A percentile compares a stretch with the other conserved stretches of the same genome.
Conservation (phyloP, 2,888 invertebrate genomes). For the Leistus spinibarbis region DNA sequence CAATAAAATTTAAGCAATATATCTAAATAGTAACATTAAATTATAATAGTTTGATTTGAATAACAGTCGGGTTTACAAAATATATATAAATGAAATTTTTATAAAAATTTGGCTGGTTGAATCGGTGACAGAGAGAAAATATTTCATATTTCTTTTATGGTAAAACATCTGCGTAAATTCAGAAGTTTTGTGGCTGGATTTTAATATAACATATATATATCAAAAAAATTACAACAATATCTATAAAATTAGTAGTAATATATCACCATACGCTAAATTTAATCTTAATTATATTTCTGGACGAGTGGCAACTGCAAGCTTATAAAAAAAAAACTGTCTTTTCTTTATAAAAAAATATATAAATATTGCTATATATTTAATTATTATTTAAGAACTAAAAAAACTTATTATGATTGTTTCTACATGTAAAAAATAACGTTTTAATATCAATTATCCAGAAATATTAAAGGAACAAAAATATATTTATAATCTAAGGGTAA, state of each 20-base stretch:
- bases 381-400: background rate
- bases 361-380: background rate
- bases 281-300: slow-evolving; percentile 25
- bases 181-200: background rate
- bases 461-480: slow-evolving; percentile 10
- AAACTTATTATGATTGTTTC: background rate
- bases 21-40: slow-evolving; percentile 33
- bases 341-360: background rate
- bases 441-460: slow-evolving; percentile 3
- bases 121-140: background rate
- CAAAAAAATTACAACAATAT: slow-evolving; percentile 20
- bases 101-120: background rate
- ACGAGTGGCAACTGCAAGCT: slow-evolving; percentile 12
- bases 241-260: slow-evolving; percentile 18
- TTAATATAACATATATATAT: background rate
- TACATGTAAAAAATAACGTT: slow-evolving; percentile 2
- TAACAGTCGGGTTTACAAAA: background rate
- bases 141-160: background rate
- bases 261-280: slow-evolving; percentile 21
- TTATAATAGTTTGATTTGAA: slow-evolving; percentile 30
- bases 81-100: background rate
- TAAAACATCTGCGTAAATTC: background rate
- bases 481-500: slow-evolving; percentile 18
- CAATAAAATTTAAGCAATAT: slow-evolving; percentile 37
- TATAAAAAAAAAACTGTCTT: background rate